Evolutionary conservation across 2,888 invertebrate genomes (phyloP), one percentile per base, ranked within the genome.

Genomic region (Melangyna quadrimaculata): DNA sequence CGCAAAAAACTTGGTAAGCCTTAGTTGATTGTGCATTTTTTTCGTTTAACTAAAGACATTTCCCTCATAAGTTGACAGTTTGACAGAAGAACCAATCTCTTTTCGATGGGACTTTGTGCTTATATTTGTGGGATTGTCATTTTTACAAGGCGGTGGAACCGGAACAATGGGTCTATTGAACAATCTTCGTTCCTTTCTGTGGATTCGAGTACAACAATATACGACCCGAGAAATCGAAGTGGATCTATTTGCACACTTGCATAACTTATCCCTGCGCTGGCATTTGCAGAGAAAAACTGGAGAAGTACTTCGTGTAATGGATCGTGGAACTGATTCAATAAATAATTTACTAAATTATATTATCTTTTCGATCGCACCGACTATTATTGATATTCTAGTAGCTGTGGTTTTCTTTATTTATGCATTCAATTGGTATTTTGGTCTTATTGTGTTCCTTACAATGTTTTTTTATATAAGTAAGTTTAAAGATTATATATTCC

Each of bases 131-230:
- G 93, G 93, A 1, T 95, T 99, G 88, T 98, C 98, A 92, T 98
- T 99, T 91, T 93, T 99, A 9, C 98, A 98, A 94, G 99, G 99
- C 2, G 98, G 98, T 10, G 98, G 98, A 59, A 96, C 96, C 0
- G 98, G 97, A 1, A 95, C 96, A 1, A 98, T 97, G 96, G 99
- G 99, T 0, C 93, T 99, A 67, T 93, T 99, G 61, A 98, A 98
- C 92, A 99, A 98, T 92, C 89, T 98, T 12, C 94, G 99, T 51
- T 95, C 96, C 0, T 97, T 98, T 90, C 93, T 99, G 2, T 99
- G 99, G 99, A 98, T 99, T 89, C 94, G 95, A 89, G 96, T 99
- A 57, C 98, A 98, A 89, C 99, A 99, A 91, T 99, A 97, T 90
- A 98, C 98, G 1, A 98, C 98, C 8, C 88, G 98, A 86, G 97